Base-by-base conservation (phyloP, 1,140 invertebrate species). In the Myzus persicae region DNA sequence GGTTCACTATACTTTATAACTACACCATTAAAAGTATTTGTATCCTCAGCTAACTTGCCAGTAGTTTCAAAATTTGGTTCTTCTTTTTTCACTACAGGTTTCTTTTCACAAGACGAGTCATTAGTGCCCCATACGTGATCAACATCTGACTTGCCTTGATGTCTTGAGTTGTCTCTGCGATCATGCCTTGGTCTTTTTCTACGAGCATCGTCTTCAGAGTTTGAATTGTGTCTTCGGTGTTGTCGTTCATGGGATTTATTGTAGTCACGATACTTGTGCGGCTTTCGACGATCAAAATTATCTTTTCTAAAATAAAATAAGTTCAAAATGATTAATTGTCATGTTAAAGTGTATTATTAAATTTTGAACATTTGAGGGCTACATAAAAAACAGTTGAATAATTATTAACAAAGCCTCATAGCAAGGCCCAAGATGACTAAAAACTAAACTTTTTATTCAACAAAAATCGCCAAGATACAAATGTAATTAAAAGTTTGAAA, bases 1-100 rank as follows among this genome's bases (percentile, higher is more conserved):
- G 99, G 99, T 95, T 99, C 98, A 22, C 98, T 97, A 94, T 99
- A 99, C 95, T 99, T 99, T 20, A 99, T 97, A 0, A 99, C 98
- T 42, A 99, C 97, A 3, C 99, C 99, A 94, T 98, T 98, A 54
- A 98, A 99, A 36, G 97, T 99, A 95, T 99, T 99, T 6, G 98
- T 97, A 94, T 99, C 99, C 95, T 99, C 99, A 0, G 98, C 97
- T 40, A 99, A 95, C 95, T 99, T 99, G 26, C 99, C 99, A 40
- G 98, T 99, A 0, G 99, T 95, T 40, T 96, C 97, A 95, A 99
- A 99, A 95, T 99, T 98, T 1, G 99, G 98, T 95, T 99, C 98
- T 94, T 98, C 97, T 95, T 98, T 98, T 42, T 94, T 94, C 94
- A 95, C 93, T 93, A 44, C 91, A 95, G 95, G 42, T 94, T 94